A percentile compares a stretch with the other conserved stretches of the same genome.
Evolutionary conservation across 2,797 vertebrate species (phyloP).

Genomic region (Carapus acus): DNA sequence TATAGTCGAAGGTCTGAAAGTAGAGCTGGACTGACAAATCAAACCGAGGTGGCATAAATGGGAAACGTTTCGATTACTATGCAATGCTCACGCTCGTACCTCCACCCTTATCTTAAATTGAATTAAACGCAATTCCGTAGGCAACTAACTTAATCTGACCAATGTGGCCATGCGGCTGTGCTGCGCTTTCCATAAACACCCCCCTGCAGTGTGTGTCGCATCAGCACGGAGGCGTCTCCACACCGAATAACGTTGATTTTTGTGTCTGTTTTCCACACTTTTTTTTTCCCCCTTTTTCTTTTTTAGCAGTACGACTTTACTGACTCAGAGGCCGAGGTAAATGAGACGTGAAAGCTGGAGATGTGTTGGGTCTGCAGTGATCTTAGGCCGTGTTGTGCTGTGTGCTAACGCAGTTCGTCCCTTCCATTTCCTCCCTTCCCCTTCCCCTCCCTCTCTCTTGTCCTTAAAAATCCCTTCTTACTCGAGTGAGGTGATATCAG

Average conservation of each 20-base stretch:
- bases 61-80: not conserved
- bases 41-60: not conserved
- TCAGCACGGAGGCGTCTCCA: too few species aligned
- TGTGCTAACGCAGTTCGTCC: constrained; percentile 68
- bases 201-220: too few species aligned
- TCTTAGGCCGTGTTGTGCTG: constrained; percentile 71
- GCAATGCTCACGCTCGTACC: not conserved
- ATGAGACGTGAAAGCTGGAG: constrained; percentile 69
- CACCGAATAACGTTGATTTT: constrained; percentile 67
- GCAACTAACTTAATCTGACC: too few species aligned
- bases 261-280: constrained; percentile 76
- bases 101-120: too few species aligned
- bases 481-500: constrained; percentile 26
- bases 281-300: too few species aligned
- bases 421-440: constrained; percentile 24
- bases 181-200: too few species aligned
- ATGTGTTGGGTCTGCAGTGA: constrained; percentile 74
- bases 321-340: constrained; percentile 97
- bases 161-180: too few species aligned
- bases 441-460: constrained; percentile 14
- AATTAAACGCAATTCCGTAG: too few species aligned
- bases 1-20: too few species aligned
- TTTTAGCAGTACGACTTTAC: constrained; percentile 99
- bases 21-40: not conserved
- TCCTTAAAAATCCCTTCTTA: constrained; percentile 26